phyloP scores from a whole-genome alignment of 2,797 vertebrate species.

The Rhynchotus rufescens region DNA sequence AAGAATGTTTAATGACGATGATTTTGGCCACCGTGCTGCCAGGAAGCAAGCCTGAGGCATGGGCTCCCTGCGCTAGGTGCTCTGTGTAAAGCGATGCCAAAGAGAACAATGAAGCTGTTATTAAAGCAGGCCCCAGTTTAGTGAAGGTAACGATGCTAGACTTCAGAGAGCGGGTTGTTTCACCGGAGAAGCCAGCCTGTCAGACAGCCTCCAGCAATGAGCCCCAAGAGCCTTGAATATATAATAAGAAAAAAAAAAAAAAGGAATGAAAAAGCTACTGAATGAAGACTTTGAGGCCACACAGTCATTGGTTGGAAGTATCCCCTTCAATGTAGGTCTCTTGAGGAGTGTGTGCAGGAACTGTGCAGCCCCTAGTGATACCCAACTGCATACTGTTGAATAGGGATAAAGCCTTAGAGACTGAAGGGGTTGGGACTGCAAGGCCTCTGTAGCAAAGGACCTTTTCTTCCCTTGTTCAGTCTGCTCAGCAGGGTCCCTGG shows the following conservation, averaged over 20 bases:
- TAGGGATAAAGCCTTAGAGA: neutral
- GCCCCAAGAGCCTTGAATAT: neutral
- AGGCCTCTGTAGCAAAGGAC: neutral
- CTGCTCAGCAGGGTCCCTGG: neutral
- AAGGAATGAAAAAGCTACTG: neutral
- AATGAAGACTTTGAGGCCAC: neutral
- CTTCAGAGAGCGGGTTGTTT: neutral
- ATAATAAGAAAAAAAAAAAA: neutral
- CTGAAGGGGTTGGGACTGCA: neutral
- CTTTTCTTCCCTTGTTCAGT: conserved; percentile 28
- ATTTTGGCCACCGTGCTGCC: neutral
- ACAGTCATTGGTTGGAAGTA: neutral
- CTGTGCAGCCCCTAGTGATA: neutral
- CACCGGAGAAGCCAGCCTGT: neutral
- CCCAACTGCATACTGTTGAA: neutral
- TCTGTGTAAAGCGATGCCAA: neutral
- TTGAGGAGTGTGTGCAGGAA: neutral
- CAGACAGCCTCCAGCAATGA: neutral
- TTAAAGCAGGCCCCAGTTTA: neutral
- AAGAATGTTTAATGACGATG: neutral
- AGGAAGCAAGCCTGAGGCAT: neutral
- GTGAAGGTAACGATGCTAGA: neutral
- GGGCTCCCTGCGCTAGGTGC: fast-evolving
- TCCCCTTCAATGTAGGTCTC: neutral
- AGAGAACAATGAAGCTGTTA: conserved; percentile 42